Evolutionary conservation across 2,113 vertebrate species (phyloP).

Genomic region (Callospermophilus lateralis): DNA sequence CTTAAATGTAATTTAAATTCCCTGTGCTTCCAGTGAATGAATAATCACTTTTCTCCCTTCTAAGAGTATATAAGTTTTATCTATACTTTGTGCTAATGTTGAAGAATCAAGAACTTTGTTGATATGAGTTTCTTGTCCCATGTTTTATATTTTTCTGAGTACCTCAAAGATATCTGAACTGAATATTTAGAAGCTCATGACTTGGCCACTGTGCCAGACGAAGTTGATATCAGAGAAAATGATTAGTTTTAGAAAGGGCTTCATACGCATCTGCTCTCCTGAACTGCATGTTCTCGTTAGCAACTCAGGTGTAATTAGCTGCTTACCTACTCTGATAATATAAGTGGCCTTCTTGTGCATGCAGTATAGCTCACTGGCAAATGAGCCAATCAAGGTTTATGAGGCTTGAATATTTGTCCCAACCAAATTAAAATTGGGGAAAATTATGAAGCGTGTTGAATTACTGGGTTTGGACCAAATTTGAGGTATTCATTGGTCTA

Average conservation of each 20-base stretch:
- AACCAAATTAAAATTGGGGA: slow-evolving; percentile 48
- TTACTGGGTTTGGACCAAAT: neutral
- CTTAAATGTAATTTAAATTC: neutral
- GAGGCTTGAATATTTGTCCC: slow-evolving; percentile 41
- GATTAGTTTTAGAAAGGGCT: neutral
- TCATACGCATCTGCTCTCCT: too few relatives aligned
- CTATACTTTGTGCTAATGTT: neutral
- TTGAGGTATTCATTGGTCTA: neutral
- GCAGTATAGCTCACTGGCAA: slow-evolving; percentile 39
- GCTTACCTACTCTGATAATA: neutral
- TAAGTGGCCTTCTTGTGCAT: slow-evolving; percentile 42
- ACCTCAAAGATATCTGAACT: neutral
- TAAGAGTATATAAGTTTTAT: neutral
- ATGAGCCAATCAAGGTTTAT: slow-evolving; percentile 62
- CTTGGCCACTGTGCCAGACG: accelerated
- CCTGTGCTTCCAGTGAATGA: neutral
- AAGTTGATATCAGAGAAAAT: neutral
- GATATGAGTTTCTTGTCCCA: too few relatives aligned
- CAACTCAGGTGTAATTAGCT: neutral
- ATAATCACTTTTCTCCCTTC: neutral
- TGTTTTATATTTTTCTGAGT: neutral
- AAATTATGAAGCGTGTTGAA: neutral
- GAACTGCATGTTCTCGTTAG: neutral
- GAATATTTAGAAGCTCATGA: neutral
- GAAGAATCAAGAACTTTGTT: neutral